Evolutionary conservation across 2,888 invertebrate genomes (phyloP).

Genomic region (Rhagophthalmus giganteus): DNA sequence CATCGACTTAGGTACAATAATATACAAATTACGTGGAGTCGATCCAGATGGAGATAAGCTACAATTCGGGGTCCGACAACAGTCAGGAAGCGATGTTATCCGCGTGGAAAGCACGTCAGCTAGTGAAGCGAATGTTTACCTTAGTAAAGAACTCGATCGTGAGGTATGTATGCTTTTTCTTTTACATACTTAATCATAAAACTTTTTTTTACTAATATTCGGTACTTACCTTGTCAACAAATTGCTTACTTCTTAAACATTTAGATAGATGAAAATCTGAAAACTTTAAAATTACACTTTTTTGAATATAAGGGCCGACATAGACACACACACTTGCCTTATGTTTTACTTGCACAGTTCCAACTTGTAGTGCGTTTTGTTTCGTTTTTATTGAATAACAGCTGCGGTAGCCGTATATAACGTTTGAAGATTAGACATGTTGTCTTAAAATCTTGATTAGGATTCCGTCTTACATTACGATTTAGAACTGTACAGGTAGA

Average conservation of each 20-base stretch:
- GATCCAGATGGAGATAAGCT: conserved; percentile 87
- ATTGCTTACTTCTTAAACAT: too few relatives aligned
- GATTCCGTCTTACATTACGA: too few relatives aligned
- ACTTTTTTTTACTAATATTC: background rate
- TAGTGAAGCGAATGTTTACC: conserved; percentile 84
- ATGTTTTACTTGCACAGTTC: background rate
- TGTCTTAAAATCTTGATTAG: too few relatives aligned
- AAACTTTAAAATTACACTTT: too few relatives aligned
- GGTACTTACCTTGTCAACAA: background rate
- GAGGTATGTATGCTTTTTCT: conserved; percentile 62
- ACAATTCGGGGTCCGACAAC: conserved; percentile 79
- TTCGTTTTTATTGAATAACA: too few relatives aligned
- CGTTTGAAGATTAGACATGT: too few relatives aligned
- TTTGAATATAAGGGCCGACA: too few relatives aligned
- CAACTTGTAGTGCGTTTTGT: too few relatives aligned
- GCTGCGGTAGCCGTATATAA: too few relatives aligned
- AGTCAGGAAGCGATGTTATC: conserved; percentile 80
- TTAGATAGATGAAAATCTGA: too few relatives aligned
- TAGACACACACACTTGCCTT: background rate
- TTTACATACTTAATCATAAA: background rate
- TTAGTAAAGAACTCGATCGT: conserved; percentile 87
- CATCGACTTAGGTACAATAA: conserved; percentile 67
- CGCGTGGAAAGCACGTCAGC: conserved; percentile 78
- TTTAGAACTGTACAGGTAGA: too few relatives aligned
- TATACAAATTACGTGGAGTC: conserved; percentile 78